Percentiles rank a stretch among this genome's conserved stretches.
These are phyloP conservation scores for Axea sp. DNA, from an alignment of 2,888 invertebrate genomes.

Conservation along the genomic window DNA sequence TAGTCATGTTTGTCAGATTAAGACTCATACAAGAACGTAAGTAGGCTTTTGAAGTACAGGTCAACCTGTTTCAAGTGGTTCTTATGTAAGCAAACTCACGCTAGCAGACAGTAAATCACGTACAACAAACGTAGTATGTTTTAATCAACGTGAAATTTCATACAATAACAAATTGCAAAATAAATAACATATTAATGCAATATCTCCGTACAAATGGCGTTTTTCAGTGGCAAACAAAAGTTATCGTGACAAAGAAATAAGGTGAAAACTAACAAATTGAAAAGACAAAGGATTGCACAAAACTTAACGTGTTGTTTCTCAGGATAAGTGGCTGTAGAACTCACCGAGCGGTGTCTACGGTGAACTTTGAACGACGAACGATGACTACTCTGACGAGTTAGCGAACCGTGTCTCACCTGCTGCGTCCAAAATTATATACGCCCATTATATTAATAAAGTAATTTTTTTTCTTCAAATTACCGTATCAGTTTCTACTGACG, in stretches of 20 bases:
- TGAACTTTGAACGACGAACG: constrained; percentile 84
- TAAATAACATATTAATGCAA: constrained; percentile 35
- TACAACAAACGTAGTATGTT: constrained; percentile 4
- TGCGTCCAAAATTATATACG: constrained; percentile 78
- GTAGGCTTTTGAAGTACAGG: too few relatives aligned
- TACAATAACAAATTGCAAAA: constrained; percentile 40
- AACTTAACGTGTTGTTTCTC: constrained; percentile 39
- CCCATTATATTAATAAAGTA: constrained; percentile 72
- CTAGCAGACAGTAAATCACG: constrained; percentile 2
- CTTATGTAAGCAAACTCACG: constrained; percentile 7
- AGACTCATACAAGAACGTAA: too few relatives aligned
- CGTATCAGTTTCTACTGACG: too few relatives aligned
- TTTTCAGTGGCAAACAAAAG: constrained; percentile 32
- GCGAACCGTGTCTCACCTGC: constrained; percentile 87
- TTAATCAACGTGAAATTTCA: background rate
- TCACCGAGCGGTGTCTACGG: constrained; percentile 86
- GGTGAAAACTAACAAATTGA: constrained; percentile 17
- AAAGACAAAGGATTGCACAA: constrained; percentile 44
- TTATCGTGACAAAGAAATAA: constrained; percentile 17
- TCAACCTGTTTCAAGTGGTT: background rate
- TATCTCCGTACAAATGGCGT: background rate
- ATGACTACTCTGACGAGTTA: constrained; percentile 83
- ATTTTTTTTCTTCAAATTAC: too few relatives aligned
- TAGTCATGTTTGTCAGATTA: too few relatives aligned
- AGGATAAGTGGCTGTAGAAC: constrained; percentile 74